These are phyloP conservation scores for Thunnus thynnus DNA, from an alignment of 2,113 vertebrate genomes.

Conservation along the genomic window DNA sequence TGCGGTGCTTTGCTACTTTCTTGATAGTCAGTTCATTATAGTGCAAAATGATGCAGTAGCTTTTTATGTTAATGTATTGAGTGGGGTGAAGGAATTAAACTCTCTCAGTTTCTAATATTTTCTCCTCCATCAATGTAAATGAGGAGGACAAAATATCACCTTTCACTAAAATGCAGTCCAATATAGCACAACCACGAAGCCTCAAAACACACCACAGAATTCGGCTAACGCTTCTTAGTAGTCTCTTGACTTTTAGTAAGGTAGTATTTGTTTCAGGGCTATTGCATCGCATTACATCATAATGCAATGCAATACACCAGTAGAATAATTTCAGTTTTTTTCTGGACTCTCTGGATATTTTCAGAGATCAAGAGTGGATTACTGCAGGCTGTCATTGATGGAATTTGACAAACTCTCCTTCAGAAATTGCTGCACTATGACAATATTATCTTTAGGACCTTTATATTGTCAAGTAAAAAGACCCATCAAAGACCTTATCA, in stretches of 20 bases:
- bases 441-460: not conserved
- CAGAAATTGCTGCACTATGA: too few relatives aligned
- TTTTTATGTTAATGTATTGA: not conserved
- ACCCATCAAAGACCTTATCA: not conserved
- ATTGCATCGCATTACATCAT: slow-evolving; percentile 41
- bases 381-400: too few relatives aligned
- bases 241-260: not conserved
- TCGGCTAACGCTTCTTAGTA: not conserved
- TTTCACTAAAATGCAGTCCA: not conserved
- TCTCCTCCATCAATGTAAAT: not conserved
- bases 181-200: not conserved
- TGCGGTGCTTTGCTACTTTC: not conserved
- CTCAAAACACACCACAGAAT: not conserved
- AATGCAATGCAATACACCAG: slow-evolving; percentile 1
- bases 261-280: not conserved
- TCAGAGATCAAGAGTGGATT: not conserved
- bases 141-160: not conserved
- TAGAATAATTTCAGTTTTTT: not conserved
- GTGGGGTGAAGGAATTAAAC: not conserved
- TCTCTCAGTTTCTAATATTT: too few relatives aligned
- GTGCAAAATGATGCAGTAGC: not conserved
- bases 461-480: too few relatives aligned
- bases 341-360: not conserved
- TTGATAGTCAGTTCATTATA: not conserved
- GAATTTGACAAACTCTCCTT: too few relatives aligned